phyloP scores from a whole-genome alignment of 2,797 vertebrate genomes.

The Kryptopterus vitreolus region DNA sequence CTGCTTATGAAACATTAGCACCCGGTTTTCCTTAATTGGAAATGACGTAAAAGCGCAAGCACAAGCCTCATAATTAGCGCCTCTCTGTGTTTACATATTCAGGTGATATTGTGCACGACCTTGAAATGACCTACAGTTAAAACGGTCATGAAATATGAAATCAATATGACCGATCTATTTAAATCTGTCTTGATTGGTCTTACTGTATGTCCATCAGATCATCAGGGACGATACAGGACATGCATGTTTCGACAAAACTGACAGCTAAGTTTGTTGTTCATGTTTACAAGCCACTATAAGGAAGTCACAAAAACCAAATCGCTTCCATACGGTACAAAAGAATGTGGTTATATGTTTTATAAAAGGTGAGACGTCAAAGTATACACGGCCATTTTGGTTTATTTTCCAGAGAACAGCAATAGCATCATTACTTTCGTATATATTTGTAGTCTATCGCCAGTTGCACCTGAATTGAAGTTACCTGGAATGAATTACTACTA shows the following conservation, averaged over 20 bases:
- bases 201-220: background rate
- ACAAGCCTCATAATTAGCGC: background rate
- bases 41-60: background rate
- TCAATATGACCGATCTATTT: background rate
- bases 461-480: background rate
- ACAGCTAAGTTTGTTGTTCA: conserved; percentile 3
- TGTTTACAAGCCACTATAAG: background rate
- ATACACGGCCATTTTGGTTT: background rate
- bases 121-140: background rate
- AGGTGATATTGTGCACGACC: background rate
- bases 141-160: background rate
- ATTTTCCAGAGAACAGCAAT: background rate
- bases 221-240: background rate
- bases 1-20: background rate
- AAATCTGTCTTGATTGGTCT: background rate
- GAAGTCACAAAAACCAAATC: background rate
- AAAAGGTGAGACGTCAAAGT: background rate
- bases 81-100: background rate
- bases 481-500: background rate
- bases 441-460: background rate
- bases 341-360: background rate
- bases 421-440: background rate
- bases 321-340: background rate
- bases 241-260: background rate
- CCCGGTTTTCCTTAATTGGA: background rate